These are phyloP conservation scores for Connochaetes taurinus DNA, from an alignment of 2,113 vertebrate species.

Conservation along the genomic window DNA sequence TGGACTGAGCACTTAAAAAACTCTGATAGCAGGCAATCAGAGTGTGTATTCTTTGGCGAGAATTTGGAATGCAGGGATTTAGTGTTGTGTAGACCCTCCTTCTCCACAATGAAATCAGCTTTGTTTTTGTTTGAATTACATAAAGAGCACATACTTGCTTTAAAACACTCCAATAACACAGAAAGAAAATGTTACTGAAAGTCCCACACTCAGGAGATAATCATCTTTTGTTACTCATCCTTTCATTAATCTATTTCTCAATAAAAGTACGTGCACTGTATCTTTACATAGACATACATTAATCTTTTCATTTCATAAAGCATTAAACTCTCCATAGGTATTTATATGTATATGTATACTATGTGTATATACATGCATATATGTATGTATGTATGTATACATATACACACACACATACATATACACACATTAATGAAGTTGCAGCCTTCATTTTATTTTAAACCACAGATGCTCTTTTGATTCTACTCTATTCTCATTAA, in stretches of 20 bases:
- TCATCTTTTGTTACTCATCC: background rate
- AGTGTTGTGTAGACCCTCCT: background rate
- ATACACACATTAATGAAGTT: background rate
- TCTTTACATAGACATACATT: background rate
- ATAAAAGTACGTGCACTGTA: background rate
- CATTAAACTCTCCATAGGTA: background rate
- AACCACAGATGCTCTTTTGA: background rate
- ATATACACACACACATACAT: background rate
- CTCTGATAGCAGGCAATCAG: background rate
- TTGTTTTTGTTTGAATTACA: background rate
- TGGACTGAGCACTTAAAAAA: background rate
- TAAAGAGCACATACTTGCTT: background rate
- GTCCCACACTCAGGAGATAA: background rate
- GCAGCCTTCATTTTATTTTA: background rate
- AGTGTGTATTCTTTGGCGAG: background rate
- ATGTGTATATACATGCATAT: background rate
- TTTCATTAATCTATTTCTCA: background rate
- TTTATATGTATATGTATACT: background rate
- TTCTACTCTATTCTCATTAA: background rate
- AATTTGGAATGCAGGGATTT: background rate
- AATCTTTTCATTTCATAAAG: background rate
- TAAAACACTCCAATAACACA: background rate
- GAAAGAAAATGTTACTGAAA: background rate
- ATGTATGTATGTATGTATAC: rapidly evolving
- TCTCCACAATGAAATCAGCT: background rate